A percentile compares a stretch with the other conserved stretches of the same genome.
Conservation (phyloP, 2,888 invertebrate species). For the Incurvaria masculella region DNA sequence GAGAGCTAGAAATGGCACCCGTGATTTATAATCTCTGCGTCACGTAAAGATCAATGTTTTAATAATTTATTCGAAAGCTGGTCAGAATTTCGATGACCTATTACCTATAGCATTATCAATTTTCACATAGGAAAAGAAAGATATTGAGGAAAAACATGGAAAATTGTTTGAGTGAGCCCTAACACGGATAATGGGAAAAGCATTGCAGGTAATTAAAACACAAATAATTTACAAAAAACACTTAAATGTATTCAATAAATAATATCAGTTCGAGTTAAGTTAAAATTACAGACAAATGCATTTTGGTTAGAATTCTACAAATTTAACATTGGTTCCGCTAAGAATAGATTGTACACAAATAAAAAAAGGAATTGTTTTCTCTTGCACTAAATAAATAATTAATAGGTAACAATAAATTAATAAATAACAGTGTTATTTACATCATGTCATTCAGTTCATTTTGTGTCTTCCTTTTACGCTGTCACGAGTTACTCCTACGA, state of each 20-base stretch:
- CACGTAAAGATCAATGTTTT: too few relatives aligned
- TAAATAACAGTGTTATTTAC: neutral
- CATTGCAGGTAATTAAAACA: conserved; percentile 5
- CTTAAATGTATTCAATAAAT: conserved; percentile 11
- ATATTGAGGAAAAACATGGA: too few relatives aligned
- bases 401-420: neutral
- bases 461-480: neutral
- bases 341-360: too few relatives aligned
- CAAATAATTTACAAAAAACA: conserved; percentile 2
- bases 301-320: conserved; percentile 3
- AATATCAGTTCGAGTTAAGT: conserved; percentile 6
- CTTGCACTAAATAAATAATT: neutral
- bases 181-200: too few relatives aligned
- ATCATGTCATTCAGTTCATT: neutral
- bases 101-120: too few relatives aligned
- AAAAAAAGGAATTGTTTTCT: neutral
- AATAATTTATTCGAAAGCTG: too few relatives aligned
- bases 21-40: too few relatives aligned
- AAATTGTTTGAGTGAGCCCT: too few relatives aligned
- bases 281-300: conserved; percentile 11
- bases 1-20: too few relatives aligned
- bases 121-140: too few relatives aligned
- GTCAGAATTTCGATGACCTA: too few relatives aligned
- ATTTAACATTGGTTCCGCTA: conserved; percentile 2
- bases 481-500: neutral